Base-by-base conservation (phyloP, 2,113 vertebrate genomes). In the Cyprinodon variegatus region DNA sequence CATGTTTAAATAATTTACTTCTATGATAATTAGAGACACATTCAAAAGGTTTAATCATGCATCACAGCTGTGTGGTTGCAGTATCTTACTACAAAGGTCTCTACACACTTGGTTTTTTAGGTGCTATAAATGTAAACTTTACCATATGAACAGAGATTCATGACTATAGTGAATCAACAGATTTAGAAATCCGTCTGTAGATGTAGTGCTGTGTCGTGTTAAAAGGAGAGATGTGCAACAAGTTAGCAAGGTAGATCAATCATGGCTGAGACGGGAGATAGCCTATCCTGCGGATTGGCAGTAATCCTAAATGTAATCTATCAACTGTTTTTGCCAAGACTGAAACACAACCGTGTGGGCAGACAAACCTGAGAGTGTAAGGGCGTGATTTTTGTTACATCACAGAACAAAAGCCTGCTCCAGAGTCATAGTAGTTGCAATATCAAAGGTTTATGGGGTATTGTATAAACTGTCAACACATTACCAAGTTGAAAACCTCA, bases 261-360 rank as follows among this genome's bases (percentile, higher is more conserved):
- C 92, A 81, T 40, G 1, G 68, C 80, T 3, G 62, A 77, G 78
- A 83, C 76, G 57, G 78, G 74, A 50, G 77, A 83, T 84, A 83
- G 81, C 43, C 77, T 43, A 20, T 88, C 82, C 82, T 36, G 71
- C 72, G 14, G 68, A 60, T 76, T 66, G 70, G 63, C 77, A 81
- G 76, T 91, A 89, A 92, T 90, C 89, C 87, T 85, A 39, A 85
- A 80, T 81, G 84, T 90, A 88, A 93, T 93, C 92, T 87, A 84
- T 93, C 90, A 91, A 85, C 71, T 72, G 76, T 78, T 57, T 3
- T 12, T 46, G 73, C 75, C 72, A 72, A 77, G 71, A 70, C 64
- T 75, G 78, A 86, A 83, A 89, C 85, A 74, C 72, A 86, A 69
- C 82, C 72, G 70, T 65, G 82, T 53, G 70, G 75, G 48, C 74